Percentiles rank a stretch among this genome's conserved stretches.
Conservation (phyloP, 1,140 invertebrate genomes). For the Asobara japonica region DNA sequence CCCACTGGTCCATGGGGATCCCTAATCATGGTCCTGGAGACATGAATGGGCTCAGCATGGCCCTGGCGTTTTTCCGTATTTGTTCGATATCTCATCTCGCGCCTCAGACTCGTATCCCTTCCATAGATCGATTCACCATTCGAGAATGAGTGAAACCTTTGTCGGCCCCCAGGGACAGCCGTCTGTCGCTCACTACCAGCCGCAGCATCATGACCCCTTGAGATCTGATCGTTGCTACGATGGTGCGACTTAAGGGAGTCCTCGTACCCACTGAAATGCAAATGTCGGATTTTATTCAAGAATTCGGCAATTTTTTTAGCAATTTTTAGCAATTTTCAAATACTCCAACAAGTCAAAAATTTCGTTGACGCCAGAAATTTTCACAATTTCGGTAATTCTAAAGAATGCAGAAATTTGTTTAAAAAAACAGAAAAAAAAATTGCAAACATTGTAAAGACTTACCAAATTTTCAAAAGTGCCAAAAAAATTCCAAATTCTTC, state of each 20-base stretch:
- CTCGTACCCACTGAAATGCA: conserved; percentile 56
- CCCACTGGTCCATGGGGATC: conserved; percentile 44
- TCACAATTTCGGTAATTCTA: neutral
- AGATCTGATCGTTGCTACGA: conserved; percentile 43
- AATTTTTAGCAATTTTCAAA: neutral
- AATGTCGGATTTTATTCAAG: neutral
- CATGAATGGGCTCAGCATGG: conserved; percentile 23
- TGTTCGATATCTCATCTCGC: conserved; percentile 39
- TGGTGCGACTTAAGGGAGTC: conserved; percentile 61
- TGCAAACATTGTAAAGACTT: no score
- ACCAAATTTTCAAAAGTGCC: no score
- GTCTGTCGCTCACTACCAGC: conserved; percentile 34
- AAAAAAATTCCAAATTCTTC: no score
- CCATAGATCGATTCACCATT: conserved; percentile 49
- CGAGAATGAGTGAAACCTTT: conserved; percentile 52
- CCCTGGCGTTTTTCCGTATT: conserved; percentile 34
- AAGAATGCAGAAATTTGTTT: no score
- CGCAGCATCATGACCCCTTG: conserved; percentile 40
- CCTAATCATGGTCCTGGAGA: conserved; percentile 55
- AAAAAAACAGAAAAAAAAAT: no score
- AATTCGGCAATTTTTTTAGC: neutral
- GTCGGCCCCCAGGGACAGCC: conserved; percentile 36
- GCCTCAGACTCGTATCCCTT: conserved; percentile 47
- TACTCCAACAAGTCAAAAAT: neutral
- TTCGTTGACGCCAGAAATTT: neutral